Evolutionary conservation across 2,797 vertebrate species (phyloP), one percentile per base, ranked within the genome.

Genomic region (Oreonectes daqikongensis): DNA sequence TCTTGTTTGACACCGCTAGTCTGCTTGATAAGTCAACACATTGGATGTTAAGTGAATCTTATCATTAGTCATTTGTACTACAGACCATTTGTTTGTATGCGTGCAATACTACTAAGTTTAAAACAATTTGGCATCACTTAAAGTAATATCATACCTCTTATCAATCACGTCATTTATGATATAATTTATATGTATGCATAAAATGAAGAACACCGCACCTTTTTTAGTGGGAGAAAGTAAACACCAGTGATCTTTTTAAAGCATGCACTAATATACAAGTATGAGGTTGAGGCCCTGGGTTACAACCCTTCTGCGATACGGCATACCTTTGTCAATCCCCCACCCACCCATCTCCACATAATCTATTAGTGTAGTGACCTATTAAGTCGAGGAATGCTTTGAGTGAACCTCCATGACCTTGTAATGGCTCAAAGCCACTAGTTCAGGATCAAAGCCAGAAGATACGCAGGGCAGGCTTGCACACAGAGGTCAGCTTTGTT

Each of bases 311-410:
- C 28, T 5, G 18, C 67, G 42, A 76, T 30, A 15, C 22, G 2
- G 60, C 69, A 79, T 48, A 61, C 65, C 73, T 67, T 52, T 52
- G 69, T 75, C 65, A 77, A 35, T 22, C 57, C 20, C 60, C 17
- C 61, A 12, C 38, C 55, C 46, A 48, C 59, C 59, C 67, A 59
- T 32, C 65, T 42, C 59, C 55, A 59, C 59, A 78, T 78, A 74
- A 77, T 74, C 78, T 64, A 65, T 86, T 83, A 59, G 79, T 52
- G 79, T 84, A 52, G 90, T 91, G 86, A 91, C 71, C 86, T 85
- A 91, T 92, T 92, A 91, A 81, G 85, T 81, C 68, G 77, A 71
- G 90, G 91, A 92, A 92, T 93, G 88, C 82, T 65, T 76, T 32
- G 65, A 68, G 61, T 61, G 75, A 87, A 86, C 85, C 87, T 84